A percentile compares a stretch with the other conserved stretches of the same genome.
Evolutionary conservation across 92 coral and sea anemone genomes (phyloP).

Genomic region (Parazoanthus darwini): DNA sequence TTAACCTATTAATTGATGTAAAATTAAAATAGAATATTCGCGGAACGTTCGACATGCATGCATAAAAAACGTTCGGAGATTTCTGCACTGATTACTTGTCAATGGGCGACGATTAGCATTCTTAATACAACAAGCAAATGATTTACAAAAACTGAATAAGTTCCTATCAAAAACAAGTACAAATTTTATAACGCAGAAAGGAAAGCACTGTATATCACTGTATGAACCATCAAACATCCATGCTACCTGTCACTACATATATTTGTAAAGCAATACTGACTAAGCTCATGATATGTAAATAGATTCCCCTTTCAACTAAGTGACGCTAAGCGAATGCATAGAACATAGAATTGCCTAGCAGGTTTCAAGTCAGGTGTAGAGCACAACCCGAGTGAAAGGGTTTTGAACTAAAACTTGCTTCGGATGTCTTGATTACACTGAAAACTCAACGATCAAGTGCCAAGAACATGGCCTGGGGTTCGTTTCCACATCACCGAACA

Average conservation of each 20-base stretch:
- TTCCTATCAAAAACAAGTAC: neutral
- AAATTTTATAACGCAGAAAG: neutral
- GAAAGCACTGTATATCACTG: neutral
- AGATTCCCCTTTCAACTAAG: neutral
- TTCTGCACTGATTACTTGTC: neutral
- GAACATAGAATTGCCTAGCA: no score
- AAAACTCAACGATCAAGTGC: neutral
- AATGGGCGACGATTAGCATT: neutral
- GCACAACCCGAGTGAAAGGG: neutral
- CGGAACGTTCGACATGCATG: constrained; percentile 6
- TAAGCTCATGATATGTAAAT: no score
- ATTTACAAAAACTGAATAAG: neutral
- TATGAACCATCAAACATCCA: no score
- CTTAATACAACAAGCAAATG: neutral
- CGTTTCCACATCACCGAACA: constrained; percentile 17
- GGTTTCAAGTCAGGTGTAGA: neutral
- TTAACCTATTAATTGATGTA: neutral
- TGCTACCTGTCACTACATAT: no score
- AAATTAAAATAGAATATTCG: neutral
- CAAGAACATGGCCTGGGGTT: neutral
- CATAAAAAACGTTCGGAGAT: neutral
- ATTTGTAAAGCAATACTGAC: no score
- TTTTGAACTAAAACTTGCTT: neutral
- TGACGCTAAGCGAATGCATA: neutral
- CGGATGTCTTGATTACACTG: neutral